Base-by-base conservation (phyloP, 1,140 invertebrate genomes). In the Contarinia nasturtii region DNA sequence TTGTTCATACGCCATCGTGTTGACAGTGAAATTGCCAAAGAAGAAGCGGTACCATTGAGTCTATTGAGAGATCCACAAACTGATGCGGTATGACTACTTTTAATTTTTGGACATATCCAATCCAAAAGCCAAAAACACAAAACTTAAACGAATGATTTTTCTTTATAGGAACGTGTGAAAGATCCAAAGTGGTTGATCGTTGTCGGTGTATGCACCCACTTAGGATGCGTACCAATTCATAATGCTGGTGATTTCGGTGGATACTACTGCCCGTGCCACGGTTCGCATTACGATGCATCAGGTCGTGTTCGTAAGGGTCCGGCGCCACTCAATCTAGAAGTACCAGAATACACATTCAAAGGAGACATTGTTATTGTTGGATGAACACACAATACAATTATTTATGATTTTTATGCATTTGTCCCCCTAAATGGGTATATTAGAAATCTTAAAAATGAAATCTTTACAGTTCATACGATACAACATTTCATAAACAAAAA, bases 191-290 rank as follows among this genome's bases (percentile, higher is more conserved):
- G 90, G 88, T 70, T 97, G 11, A 74, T 99, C 12, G 74, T 97
- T 1, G 67, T 98, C 51, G 95, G 94, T 43, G 85, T 98, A 2
- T 98, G 95, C 70, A 98, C 95, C 41, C 95, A 98, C 72, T 73
- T 99, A 54, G 95, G 95, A 48, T 95, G 92, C 69, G 87, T 95
- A 40, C 92, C 92, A 27, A 86, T 95, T 54, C 81, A 92, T 33
- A 86, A 94, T 65, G 75, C 88, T 49, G 95, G 93, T 33, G 90
- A 97, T 53, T 96, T 76, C 65, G 93, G 93, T 21, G 95, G 95
- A 44, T 98, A 96, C 58, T 98, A 95, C 67, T 99, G 95, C 61
- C 95, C 95, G 1, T 99, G 95, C 65, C 95, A 99, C 61, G 95
- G 95, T 42, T 98, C 93, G 38, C 95, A 99, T 66, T 99, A 97